These are phyloP conservation scores for Drosophila kuntzei DNA, from an alignment of 2,888 invertebrate species.

Conservation along the genomic window DNA sequence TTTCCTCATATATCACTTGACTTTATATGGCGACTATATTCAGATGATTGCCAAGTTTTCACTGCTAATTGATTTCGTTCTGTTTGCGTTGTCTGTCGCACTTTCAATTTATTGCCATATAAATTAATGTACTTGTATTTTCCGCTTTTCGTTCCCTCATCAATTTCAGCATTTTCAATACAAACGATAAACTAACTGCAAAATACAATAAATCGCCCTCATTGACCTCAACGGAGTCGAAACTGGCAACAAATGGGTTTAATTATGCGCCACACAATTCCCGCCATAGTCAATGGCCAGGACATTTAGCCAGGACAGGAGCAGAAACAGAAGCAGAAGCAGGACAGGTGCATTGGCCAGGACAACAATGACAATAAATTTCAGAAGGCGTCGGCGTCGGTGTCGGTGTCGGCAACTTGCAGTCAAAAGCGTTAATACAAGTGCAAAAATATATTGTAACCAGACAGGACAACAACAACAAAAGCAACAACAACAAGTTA, in stretches of 20 bases:
- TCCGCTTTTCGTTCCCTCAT: slow-evolving; percentile 7
- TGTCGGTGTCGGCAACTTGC: slow-evolving; percentile 11
- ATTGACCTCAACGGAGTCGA: slow-evolving; percentile 44
- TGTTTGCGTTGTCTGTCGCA: slow-evolving; percentile 1
- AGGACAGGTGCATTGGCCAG: slow-evolving; percentile 66
- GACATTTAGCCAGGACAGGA: slow-evolving; percentile 29
- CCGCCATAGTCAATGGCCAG: slow-evolving; percentile 27
- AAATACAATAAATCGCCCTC: slow-evolving; percentile 69
- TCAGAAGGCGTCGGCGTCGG: slow-evolving; percentile 9
- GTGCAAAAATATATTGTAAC: slow-evolving; percentile 63
- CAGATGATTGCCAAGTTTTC: background rate
- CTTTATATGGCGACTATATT: background rate
- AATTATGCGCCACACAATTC: slow-evolving; percentile 67
- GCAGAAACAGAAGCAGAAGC: no score
- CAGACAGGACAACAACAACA: slow-evolving; percentile 41
- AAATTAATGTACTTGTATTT: slow-evolving; percentile 32
- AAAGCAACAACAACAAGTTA: slow-evolving; percentile 11
- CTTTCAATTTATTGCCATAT: slow-evolving; percentile 41
- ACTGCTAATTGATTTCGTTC: slow-evolving; percentile 10
- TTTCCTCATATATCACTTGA: background rate
- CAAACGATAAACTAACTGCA: slow-evolving; percentile 68
- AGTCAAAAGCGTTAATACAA: slow-evolving; percentile 52
- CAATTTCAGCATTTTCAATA: slow-evolving; percentile 47
- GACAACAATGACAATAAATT: slow-evolving; percentile 73
- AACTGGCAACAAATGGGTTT: slow-evolving; percentile 74